These are phyloP conservation scores for Coleophora flavipennella DNA, from an alignment of 2,888 invertebrate species.

Conservation along the genomic window DNA sequence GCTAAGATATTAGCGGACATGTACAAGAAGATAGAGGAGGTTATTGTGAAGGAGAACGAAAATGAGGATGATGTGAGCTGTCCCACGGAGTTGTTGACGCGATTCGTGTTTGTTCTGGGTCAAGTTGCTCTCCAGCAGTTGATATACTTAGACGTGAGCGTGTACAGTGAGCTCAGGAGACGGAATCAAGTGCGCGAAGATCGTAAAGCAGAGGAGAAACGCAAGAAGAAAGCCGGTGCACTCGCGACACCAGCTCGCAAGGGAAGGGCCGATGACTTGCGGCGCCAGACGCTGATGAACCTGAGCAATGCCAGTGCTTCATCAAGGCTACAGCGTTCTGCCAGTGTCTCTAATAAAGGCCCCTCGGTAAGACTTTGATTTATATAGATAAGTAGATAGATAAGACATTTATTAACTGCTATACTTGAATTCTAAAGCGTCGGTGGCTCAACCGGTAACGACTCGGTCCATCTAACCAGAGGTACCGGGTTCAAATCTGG, in stretches of 20 bases:
- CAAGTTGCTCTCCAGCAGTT: conserved; percentile 85
- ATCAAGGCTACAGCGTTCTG: conserved; percentile 47
- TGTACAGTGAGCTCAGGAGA: conserved; percentile 84
- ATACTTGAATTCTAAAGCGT: too few relatives aligned
- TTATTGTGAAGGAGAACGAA: conserved; percentile 39
- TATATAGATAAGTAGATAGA: too few relatives aligned
- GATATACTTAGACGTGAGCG: conserved; percentile 84
- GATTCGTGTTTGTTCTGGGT: conserved; percentile 78
- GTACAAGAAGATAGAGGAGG: conserved; percentile 53
- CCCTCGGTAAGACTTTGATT: conserved; percentile 34
- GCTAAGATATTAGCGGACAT: conserved; percentile 63
- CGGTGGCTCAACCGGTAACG: too few relatives aligned
- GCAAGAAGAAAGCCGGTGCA: conserved; percentile 50
- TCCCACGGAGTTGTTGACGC: conserved; percentile 54
- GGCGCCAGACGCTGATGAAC: conserved; percentile 56
- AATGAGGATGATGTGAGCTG: conserved; percentile 43
- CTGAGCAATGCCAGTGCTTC: conserved; percentile 58
- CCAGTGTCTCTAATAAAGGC: conserved; percentile 48
- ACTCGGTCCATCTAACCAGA: too few relatives aligned
- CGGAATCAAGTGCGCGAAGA: conserved; percentile 65
- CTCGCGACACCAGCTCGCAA: conserved; percentile 53
- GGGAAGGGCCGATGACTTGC: conserved; percentile 43
- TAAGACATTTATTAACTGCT: too few relatives aligned
- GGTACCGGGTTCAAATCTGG: too few relatives aligned
- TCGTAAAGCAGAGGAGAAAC: conserved; percentile 56